These are phyloP conservation scores for Elgonia sp. DNA, from an alignment of 2,888 invertebrate genomes.

Conservation along the genomic window DNA sequence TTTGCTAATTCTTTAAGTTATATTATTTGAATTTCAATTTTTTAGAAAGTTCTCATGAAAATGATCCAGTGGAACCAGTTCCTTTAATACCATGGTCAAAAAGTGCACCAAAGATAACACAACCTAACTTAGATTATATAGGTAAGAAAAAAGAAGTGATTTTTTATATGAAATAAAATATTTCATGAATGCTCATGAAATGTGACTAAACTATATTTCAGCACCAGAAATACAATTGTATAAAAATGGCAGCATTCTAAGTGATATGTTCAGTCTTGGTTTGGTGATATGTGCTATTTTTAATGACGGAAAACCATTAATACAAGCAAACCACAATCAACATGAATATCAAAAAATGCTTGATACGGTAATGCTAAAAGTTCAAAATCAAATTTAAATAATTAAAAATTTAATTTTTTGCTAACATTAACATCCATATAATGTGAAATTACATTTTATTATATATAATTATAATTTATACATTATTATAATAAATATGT, in stretches of 20 bases:
- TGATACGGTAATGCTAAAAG: conserved; percentile 91
- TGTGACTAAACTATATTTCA: conserved; percentile 84
- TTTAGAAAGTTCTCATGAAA: conserved; percentile 70
- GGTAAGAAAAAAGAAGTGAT: conserved; percentile 88
- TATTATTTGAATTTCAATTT: too few relatives aligned
- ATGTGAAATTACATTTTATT: not conserved
- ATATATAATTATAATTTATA: too few relatives aligned
- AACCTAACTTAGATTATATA: conserved; percentile 97
- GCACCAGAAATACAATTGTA: conserved; percentile 97
- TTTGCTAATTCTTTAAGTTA: too few relatives aligned
- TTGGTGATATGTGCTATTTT: conserved; percentile 97
- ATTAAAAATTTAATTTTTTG: too few relatives aligned
- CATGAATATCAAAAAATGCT: conserved; percentile 96
- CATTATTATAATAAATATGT: too few relatives aligned
- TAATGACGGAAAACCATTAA: conserved; percentile 95
- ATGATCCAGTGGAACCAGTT: conserved; percentile 72
- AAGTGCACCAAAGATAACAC: conserved; percentile 95
- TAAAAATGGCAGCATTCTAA: conserved; percentile 94
- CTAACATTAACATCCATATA: not conserved
- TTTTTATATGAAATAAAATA: too few relatives aligned
- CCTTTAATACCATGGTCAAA: conserved; percentile 91
- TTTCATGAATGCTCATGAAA: too few relatives aligned
- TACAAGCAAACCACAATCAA: conserved; percentile 96
- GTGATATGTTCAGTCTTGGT: conserved; percentile 98
- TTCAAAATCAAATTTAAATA: too few relatives aligned